Base-by-base conservation (phyloP, 2,888 invertebrate genomes). In the Nebria brevicollis region DNA sequence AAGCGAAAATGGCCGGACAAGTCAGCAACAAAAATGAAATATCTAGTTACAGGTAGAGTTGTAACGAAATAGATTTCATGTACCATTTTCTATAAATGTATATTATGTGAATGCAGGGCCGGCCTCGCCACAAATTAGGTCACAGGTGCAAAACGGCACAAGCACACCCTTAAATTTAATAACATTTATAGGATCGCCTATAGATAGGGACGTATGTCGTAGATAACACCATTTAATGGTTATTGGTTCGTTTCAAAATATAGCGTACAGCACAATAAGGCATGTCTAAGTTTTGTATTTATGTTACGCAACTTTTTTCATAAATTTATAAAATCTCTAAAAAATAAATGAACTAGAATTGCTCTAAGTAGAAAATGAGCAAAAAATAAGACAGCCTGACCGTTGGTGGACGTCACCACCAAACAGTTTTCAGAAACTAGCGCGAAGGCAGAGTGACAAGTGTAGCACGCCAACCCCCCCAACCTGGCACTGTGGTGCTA, bases 381-480 rank as follows among this genome's bases (percentile, higher is more conserved):
- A 34, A 34, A 34, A 34, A 34, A 34, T 34, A 34, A 34, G 34
- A 34, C 5, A 34, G 34, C 5, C 54, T 54, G 54, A 54, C 54
- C 54, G 7, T 54, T 54, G 54, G 54, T 11, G 8, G 8, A 8
- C 54, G 54, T 54, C 72, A 41, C 72, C n/a, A 68, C 68, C 68
- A 13, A 54, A 54, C 11, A 54, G 54, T 54, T 54, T 13, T 11
- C 54, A 54, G 54, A 54, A 54, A 54, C 54, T 54, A 54, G 54
- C 54, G 54, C 54, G 13, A 11, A 54, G 54, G 54, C 54, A 8
- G 54, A 86, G 86, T 87, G 88, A 87, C 87, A 87, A 87, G 87
- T 87, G 86, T 85, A 85, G 84, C 86, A 85, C 86, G 76, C 74
- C 54, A 54, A 54, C 54, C 54, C 54, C 54, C 54, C 54, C 20